Base-by-base conservation (phyloP, 1,140 invertebrate genomes). In the Lucilia sericata region DNA sequence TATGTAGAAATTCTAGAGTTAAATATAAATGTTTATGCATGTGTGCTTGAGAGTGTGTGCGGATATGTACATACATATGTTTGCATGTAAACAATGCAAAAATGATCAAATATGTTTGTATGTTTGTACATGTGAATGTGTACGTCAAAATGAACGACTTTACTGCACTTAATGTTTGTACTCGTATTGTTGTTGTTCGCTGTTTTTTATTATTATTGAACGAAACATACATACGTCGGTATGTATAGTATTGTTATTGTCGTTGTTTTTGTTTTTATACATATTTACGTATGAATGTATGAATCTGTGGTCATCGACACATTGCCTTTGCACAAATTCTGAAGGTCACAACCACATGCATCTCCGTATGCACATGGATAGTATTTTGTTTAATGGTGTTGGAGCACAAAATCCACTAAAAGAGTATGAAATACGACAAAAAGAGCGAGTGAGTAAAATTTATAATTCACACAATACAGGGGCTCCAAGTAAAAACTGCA, bases 261-360 rank as follows among this genome's bases (percentile, higher is more conserved):
- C 49, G 21, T 42, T 75, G 55, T 70, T 85, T 84, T 83, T 87
- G 86, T 88, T 86, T 85, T 88, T 88, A 88, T 87, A 88, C 87
- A 86, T 85, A 60, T 84, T 25, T 86, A 84, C 86, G 82, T 78
- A 85, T 82, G 75, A 86, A 55, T 85, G 65, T 74, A 89, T 89
- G 86, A 90, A 90, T 89, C 88, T 88, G 89, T 91, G 90, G 90
- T 91, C 90, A 91, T 91, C 90, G 90, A 91, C 90, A 91, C 90
- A 91, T 91, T 91, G 90, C 90, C 90, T 91, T 91, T 91, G 90
- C 90, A 88, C 90, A 88, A 90, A 91, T 91, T 91, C 87, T 91
- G 90, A 91, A 91, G 90, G 90, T 91, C 90, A 91, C 89, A 91
- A 91, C 88, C 85, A 89, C 84, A 84, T 82, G 82, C 82, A 47